A percentile compares a stretch with the other conserved stretches of the same genome.
phyloP scores from a whole-genome alignment of 64 coral and sea anemone genomes.

The Pocillopora verrucosa region DNA sequence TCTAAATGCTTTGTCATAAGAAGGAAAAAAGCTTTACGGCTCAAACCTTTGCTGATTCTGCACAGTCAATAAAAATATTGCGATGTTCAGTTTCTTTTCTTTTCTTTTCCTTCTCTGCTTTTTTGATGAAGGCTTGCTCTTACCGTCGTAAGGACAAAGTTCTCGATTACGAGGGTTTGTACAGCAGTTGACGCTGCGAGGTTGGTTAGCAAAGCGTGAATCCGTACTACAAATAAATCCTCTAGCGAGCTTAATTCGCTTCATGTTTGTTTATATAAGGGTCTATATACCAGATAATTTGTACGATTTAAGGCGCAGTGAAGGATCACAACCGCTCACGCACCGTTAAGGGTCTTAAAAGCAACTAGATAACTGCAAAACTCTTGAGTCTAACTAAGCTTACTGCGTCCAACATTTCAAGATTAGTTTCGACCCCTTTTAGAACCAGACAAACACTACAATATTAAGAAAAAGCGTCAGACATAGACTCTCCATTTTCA shows the following conservation, averaged over 20 bases:
- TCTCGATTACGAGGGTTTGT: too few relatives aligned
- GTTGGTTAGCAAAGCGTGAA: constrained; percentile 32
- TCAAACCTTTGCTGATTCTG: not conserved
- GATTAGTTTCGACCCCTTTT: too few relatives aligned
- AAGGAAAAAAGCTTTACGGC: not conserved
- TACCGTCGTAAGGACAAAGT: too few relatives aligned
- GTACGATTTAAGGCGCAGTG: too few relatives aligned
- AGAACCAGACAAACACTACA: too few relatives aligned
- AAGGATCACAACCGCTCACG: too few relatives aligned
- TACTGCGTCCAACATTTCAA: not conserved
- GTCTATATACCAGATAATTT: not conserved
- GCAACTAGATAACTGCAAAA: not conserved
- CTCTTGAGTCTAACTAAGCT: not conserved
- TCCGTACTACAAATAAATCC: constrained; percentile 38
- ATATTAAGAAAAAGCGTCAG: too few relatives aligned
- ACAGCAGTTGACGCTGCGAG: not conserved
- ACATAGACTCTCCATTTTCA: too few relatives aligned
- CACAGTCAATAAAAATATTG: not conserved
- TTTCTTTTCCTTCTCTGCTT: not conserved
- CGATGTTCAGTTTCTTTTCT: not conserved
- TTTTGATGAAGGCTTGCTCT: not conserved
- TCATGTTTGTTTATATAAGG: constrained; percentile 34
- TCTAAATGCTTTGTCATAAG: constrained; percentile 16
- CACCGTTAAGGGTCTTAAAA: not conserved
- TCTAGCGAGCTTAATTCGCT: constrained; percentile 10